Base-by-base conservation (phyloP, 1,140 invertebrate species). In the Agrypnia vestita region DNA sequence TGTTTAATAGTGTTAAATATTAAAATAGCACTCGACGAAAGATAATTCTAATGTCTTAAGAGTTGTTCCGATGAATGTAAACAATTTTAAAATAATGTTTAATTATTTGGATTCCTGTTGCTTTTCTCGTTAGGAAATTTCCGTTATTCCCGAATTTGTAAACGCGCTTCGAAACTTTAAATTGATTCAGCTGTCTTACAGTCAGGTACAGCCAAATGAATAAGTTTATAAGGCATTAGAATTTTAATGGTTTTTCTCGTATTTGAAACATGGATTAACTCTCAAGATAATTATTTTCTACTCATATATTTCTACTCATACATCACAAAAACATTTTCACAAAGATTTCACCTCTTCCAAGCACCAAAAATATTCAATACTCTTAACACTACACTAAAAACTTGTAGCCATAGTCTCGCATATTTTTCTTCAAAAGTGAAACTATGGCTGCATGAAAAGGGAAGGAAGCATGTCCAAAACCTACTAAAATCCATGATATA, bases 181-280 rank as follows among this genome's bases (percentile, higher is more conserved):
- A 71, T 49, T 69, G 64, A 71, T 47, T 71, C 67, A 71, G 43
- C 13, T 71, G 61, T 71, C 44, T 71, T 71, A 49, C 61, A 64
- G 25, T 9, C 61, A 43, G 61, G 61, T 59, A 64, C 25, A 43
- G 19, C 21, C 10, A 25, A 64, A 64, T 43, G 61, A 43, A 64
- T 43, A 64, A 64, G 61, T 64, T 64, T 25, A 4, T n/a, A 44
- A 64, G 35, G 13, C 61, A 64, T 64, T 43, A 64, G 19, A 64
- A 64, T 64, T 64, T 64, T 64, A 64, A 64, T 64, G 61, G 59
- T 64, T 64, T 59, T 64, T 64, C 21, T 12, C 8, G 61, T 25
- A 64, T 64, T 64, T 9, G 7, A 25, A 25, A 64, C 61, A 64
- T 43, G 61, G 21, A 59, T 64, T 15, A 25, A 25, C 35, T 64